Evolutionary conservation across 2,888 invertebrate genomes (phyloP), one percentile per base, ranked within the genome.

Genomic region (Dynastes hyllus): DNA sequence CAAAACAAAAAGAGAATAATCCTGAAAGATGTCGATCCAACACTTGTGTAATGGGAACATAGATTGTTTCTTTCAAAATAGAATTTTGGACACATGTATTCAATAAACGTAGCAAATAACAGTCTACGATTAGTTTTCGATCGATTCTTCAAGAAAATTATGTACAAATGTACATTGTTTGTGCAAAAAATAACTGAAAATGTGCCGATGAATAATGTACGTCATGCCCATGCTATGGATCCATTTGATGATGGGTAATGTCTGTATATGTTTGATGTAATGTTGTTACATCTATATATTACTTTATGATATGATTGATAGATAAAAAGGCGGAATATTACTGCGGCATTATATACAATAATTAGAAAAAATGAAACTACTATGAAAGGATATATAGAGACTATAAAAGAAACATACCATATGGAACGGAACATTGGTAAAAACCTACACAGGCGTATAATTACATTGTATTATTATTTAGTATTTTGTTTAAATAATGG

Each of bases 201-300:
- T 22, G 22, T 58, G 5, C 27, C 22, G 22, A 58, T 16, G 55
- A 58, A 16, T 40, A 66, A 61, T 58, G 16, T 40, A 73, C 0
- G 40, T 22, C 73, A 61, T 75, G 63, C 73, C 22, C 73, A 75
- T 61, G 73, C 73, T 40, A 58, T 55, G 45, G 45, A 22, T 37
- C 22, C 45, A 22, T 6, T 16, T 40, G 9, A 69, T 29, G 27
- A 51, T 29, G 50, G 32, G 13, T 50, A 11, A 69, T 50, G 73
- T 75, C 22, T 75, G 73, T 61, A 45, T 61, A 40, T 75, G 61
- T 75, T 58, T 58, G 16, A 58, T 75, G 22, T 75, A 75, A 69
- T 69, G 69, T 61, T 75, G 73, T 75, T 75, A 75, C 73, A 75
- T 75, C 73, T 75, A 75, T 75, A 63, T 75, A 71, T 71, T 75